phyloP scores from a whole-genome alignment of 2,888 invertebrate species.

The Andricus curvator region DNA sequence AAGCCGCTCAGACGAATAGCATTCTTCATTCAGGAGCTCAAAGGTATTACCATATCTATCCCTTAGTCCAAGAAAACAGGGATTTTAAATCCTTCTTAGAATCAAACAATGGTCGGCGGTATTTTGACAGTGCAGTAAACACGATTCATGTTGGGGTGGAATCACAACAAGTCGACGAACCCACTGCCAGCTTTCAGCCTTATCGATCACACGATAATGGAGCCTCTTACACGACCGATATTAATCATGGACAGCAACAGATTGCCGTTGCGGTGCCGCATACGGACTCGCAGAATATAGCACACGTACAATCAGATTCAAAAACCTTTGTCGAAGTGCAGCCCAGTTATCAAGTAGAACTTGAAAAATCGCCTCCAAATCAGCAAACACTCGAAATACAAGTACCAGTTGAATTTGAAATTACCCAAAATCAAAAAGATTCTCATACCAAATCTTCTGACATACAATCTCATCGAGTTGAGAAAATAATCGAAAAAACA shows the following conservation, averaged over 20 bases:
- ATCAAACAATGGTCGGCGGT: background rate
- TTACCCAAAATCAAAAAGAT: background rate
- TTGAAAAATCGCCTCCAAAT: background rate
- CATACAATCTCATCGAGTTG: constrained; percentile 56
- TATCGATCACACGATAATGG: constrained; percentile 21
- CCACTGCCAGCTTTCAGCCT: constrained; percentile 30
- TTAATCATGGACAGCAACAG: constrained; percentile 48
- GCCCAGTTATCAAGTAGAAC: background rate
- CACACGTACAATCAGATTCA: background rate
- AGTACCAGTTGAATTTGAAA: background rate
- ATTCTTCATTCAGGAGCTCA: constrained; percentile 12
- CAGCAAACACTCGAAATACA: background rate
- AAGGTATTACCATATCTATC: constrained; percentile 14
- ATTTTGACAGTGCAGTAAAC: constrained; percentile 28
- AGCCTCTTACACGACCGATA: constrained; percentile 42
- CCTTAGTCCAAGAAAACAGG: constrained; percentile 35
- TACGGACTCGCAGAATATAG: background rate
- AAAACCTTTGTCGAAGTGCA: background rate
- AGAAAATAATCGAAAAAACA: constrained; percentile 77
- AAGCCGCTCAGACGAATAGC: constrained; percentile 1
- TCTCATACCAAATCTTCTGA: background rate
- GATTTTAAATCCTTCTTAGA: constrained; percentile 10
- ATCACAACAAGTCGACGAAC: constrained; percentile 24
- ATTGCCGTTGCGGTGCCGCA: constrained; percentile 31
- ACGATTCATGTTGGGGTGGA: background rate